Evolutionary conservation across 2,113 vertebrate genomes (phyloP), one percentile per base, ranked within the genome.

Genomic region (Onychostruthus taczanowskii): DNA sequence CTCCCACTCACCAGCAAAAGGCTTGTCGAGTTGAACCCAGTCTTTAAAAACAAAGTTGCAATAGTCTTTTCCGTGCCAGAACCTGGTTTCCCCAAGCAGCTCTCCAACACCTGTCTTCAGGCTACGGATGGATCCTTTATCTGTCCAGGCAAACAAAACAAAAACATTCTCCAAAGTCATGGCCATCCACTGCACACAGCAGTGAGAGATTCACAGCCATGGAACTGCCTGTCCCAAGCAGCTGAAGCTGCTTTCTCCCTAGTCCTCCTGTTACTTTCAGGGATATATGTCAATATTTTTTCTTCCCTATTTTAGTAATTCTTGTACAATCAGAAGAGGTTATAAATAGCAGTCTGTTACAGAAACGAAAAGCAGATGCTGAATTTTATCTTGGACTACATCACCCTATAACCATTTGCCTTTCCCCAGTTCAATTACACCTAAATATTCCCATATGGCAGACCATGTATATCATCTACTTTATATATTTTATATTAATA

Each of bases 21-120:
- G 99, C 84, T 99, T 99, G 93, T 99, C 99, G 27, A 99, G 98
- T 16, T 99, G 99, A 47, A 99, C 98, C 99, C 99, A 99, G 97
- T 99, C 99, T 95, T 99, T 99, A 95, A 99, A 98, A 89, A 99
- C 99, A 4, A 99, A 99, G 98, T 99, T 99, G 97, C 99, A 99
- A 84, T 99, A 99, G 92, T 99, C 99, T 76, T 99, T 99, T 4
- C 99, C 99, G 0, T 99, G 99, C 99, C 99, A 99, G 98, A 99
- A 99, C 3, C 99, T 97, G 1, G 99, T 99, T 96, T 99, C 98
- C 37, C 99, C 99, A 2, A 98, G 97, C 47, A 99, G 95, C 72
- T 99, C 99, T 2, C 98, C 98, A 15, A 99, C 97, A 0, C 98
- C 98, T 0, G 98, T 98, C 23, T 98, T 98, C 16, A 99, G 91